phyloP scores from a whole-genome alignment of 2,797 vertebrate genomes.

The Oreochromis mossambicus region DNA sequence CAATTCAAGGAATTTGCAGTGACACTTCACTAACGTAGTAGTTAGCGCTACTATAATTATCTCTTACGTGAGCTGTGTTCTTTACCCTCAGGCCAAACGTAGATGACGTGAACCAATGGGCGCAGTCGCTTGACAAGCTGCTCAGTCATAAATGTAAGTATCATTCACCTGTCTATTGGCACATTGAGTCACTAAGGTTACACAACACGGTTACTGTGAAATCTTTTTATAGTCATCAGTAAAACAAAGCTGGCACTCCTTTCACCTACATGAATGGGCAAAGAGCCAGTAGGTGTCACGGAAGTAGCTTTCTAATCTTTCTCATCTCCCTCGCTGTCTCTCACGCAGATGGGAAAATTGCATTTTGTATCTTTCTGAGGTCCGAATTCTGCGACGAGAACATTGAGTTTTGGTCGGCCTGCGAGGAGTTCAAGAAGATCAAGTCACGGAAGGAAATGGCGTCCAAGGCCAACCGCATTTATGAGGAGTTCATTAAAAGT shows the following conservation, averaged over 20 bases:
- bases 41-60: neutral
- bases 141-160: slow-evolving; percentile 75
- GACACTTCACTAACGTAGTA: neutral
- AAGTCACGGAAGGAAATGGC: slow-evolving; percentile 77
- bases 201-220: neutral
- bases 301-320: neutral
- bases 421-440: slow-evolving; percentile 86
- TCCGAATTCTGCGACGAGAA: slow-evolving; percentile 96
- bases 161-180: neutral
- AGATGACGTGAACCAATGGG: slow-evolving; percentile 74
- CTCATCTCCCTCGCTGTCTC: neutral
- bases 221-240: slow-evolving; percentile 20
- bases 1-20: neutral
- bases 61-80: neutral
- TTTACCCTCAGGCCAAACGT: slow-evolving; percentile 60
- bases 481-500: slow-evolving; percentile 85
- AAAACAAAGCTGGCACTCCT: slow-evolving; percentile 14
- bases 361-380: slow-evolving; percentile 87
- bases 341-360: slow-evolving; percentile 83
- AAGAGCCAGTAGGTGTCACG: neutral
- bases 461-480: slow-evolving; percentile 85
- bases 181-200: slow-evolving; percentile 32
- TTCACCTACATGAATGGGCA: neutral
- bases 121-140: slow-evolving; percentile 74
- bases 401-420: slow-evolving; percentile 94